Evolutionary conservation across 1,140 invertebrate genomes (phyloP).

Genomic region (Leptestheria dahalacensis): DNA sequence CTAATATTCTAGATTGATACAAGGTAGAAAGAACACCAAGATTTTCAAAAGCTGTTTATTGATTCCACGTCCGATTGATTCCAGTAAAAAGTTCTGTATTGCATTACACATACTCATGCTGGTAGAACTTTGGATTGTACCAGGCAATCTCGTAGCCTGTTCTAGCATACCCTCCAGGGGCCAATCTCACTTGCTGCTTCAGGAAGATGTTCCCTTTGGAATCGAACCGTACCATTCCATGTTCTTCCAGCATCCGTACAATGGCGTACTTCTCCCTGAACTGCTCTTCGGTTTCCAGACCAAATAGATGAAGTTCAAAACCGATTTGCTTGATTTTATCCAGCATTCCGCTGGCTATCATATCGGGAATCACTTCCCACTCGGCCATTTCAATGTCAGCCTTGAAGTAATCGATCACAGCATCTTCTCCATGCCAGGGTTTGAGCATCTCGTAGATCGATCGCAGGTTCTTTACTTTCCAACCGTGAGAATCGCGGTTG

Average conservation of each 20-base stretch:
- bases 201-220: not conserved
- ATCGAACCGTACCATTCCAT: not conserved
- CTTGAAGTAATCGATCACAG: constrained; percentile 17
- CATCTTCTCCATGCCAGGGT: not conserved
- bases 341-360: not conserved
- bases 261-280: not conserved
- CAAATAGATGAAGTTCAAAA: constrained; percentile 7
- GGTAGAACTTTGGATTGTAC: not conserved
- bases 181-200: not conserved
- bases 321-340: constrained; percentile 12
- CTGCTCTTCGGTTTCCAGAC: not conserved
- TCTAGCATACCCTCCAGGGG: not conserved
- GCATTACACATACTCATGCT: no score
- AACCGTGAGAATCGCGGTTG: not conserved
- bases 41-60: no score
- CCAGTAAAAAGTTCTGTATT: no score
- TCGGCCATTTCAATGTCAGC: constrained; percentile 18
- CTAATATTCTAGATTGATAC: no score
- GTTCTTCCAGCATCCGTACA: not conserved
- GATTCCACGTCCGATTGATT: no score
- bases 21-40: no score
- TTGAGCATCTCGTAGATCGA: not conserved
- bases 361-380: constrained; percentile 9
- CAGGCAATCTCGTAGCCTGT: not conserved
- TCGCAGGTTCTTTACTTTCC: constrained; percentile 3